Percentiles rank a stretch among this genome's conserved stretches.
phyloP scores from a whole-genome alignment of 2,797 vertebrate species.

The Gymnodraco acuticeps region DNA sequence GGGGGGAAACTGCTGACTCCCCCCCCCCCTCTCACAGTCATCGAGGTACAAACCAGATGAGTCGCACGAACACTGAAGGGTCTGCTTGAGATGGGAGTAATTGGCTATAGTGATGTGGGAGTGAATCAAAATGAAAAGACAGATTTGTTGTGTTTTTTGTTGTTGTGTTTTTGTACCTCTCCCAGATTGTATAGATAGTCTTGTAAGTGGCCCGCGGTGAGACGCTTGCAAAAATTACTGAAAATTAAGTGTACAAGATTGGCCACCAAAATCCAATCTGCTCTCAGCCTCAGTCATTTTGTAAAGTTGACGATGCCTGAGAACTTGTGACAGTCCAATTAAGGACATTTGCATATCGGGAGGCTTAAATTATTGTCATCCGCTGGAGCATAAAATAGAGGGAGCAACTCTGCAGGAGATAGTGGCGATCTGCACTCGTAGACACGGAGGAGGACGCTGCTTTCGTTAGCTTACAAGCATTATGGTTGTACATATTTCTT shows the following conservation, averaged over 20 bases:
- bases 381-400: conserved; percentile 80
- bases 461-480: background rate
- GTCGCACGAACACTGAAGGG: conserved; percentile 36
- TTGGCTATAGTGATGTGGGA: conserved; percentile 53
- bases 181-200: conserved; percentile 44
- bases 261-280: conserved; percentile 78
- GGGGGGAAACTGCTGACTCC: conserved; percentile 15
- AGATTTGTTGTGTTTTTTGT: background rate
- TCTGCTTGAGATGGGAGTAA: conserved; percentile 46
- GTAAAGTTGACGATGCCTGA: conserved; percentile 74
- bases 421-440: conserved; percentile 58
- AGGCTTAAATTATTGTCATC: conserved; percentile 81
- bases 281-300: conserved; percentile 72
- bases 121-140: conserved; percentile 52
- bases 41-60: conserved; percentile 54
- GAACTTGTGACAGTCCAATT: conserved; percentile 84
- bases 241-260: conserved; percentile 79
- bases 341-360: conserved; percentile 82
- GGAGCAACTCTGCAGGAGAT: conserved; percentile 58
- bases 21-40: conserved; percentile 21
- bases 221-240: conserved; percentile 66
- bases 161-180: conserved; percentile 6
- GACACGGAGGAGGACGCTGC: conserved; percentile 22
- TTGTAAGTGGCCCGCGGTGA: conserved; percentile 58
- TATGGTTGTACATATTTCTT: conserved; percentile 25